These are phyloP conservation scores for Menura novaehollandiae DNA, from an alignment of 2,113 vertebrate species.

Conservation along the genomic window DNA sequence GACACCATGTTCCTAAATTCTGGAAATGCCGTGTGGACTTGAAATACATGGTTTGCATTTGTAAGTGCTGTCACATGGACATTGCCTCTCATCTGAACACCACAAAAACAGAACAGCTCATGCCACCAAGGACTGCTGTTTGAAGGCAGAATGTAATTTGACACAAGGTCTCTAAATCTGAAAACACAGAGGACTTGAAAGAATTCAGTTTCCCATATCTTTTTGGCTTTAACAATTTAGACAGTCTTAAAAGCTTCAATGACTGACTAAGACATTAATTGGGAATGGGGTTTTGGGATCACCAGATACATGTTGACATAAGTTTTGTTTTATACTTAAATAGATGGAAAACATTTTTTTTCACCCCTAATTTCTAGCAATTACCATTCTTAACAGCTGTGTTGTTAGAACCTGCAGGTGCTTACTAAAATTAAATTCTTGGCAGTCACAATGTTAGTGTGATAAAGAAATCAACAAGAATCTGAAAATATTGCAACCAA, in stretches of 20 bases:
- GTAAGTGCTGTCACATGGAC: not conserved
- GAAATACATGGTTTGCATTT: constrained; percentile 5
- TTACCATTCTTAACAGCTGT: not conserved
- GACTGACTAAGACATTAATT: not conserved
- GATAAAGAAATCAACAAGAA: not conserved
- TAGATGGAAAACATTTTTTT: not conserved
- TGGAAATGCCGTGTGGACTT: not conserved
- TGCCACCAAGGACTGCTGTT: not conserved
- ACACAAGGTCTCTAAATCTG: not conserved
- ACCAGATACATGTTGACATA: not conserved
- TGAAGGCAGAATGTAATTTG: not conserved
- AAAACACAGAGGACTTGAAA: not conserved
- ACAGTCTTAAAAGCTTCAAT: not conserved
- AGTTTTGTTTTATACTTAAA: not conserved
- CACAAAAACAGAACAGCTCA: not conserved
- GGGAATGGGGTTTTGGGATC: not conserved
- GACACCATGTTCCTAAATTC: not conserved
- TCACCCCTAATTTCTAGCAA: not conserved
- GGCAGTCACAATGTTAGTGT: not conserved
- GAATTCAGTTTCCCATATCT: not conserved
- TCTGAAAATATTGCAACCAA: not conserved
- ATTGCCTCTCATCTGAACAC: not conserved
- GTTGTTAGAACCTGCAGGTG: not conserved
- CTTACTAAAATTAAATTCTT: not conserved
- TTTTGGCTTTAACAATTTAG: not conserved